Conservation (phyloP, 2,113 vertebrate species). For the Pedionomus torquatus region DNA sequence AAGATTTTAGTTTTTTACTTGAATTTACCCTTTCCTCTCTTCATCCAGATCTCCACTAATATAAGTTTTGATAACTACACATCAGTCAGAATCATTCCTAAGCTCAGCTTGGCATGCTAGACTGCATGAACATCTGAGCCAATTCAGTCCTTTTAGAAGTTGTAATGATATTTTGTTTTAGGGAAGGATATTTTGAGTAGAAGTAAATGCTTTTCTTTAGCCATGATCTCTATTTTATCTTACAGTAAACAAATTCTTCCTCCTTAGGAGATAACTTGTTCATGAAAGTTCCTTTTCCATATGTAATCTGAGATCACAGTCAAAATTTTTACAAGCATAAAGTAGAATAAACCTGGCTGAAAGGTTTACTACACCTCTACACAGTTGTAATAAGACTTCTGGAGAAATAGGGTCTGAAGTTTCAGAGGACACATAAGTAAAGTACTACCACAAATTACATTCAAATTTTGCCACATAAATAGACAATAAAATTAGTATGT, state of each 20-base stretch:
- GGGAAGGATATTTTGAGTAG: neutral
- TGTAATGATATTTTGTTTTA: neutral
- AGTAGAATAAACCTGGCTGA: neutral
- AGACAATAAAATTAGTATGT: neutral
- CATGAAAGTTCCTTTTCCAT: neutral
- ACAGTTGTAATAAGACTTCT: neutral
- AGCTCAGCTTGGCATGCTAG: neutral
- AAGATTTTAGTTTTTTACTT: slow-evolving; percentile 39
- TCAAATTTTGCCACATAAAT: neutral
- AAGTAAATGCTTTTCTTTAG: neutral
- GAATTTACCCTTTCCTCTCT: neutral
- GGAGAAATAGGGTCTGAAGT: neutral
- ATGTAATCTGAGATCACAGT: neutral
- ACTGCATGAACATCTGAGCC: neutral
- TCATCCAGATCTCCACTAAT: neutral
- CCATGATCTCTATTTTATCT: neutral
- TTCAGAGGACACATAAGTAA: neutral
- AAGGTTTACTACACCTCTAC: neutral
- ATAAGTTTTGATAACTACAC: neutral
- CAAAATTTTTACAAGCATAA: neutral
- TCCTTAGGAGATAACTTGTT: neutral
- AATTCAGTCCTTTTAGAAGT: neutral
- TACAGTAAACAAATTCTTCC: neutral
- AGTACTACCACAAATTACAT: neutral
- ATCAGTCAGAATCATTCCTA: neutral